Base-by-base conservation (phyloP, 1,140 invertebrate species). In the Planococcus citri region DNA sequence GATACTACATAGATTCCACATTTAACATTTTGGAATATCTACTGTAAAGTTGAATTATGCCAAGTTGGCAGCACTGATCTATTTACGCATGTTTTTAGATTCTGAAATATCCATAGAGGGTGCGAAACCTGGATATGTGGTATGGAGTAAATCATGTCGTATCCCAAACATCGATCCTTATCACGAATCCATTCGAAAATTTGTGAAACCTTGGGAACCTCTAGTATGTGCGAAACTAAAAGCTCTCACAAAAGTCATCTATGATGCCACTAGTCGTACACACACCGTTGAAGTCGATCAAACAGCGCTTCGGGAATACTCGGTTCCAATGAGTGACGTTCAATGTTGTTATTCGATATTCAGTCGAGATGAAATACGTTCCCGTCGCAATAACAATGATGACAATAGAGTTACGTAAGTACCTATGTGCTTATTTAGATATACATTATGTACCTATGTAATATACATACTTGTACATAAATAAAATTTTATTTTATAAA, bases 201-300 rank as follows among this genome's bases (percentile, higher is more conserved):
- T 84, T 71, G 82, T 87, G 20, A 80, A 81, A 57, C 80, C 82
- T 27, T 77, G 80, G 51, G 79, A 82, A 70, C 84, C 84, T 58
- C 79, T 85, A 29, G 69, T 78, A 0, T 90, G 88, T 74, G 77
- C 81, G 6, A 78, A 76, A 29, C 74, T 74, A 10, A 77, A 79
- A 0, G 76, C 80, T 0, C 73, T 88, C 9, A 84, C 82, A 0
- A 68, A 37, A 1, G 27, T 69, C 9, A 21, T 69, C 21, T 68
- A 68, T 27, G 25, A 71, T 71, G 10, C 21, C 17, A 27, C 29
- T 9, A 57, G 27, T 20, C 68, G 68, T 41, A 33, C 25, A 2
- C 68, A 71, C 24, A 69, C 38, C 24, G 24, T 71, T 4, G 57
- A 71, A 71, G 61, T 71, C n/a, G 58, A 69, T 24, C 12, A 60